Evolutionary conservation across 1,140 invertebrate species (phyloP).

Genomic region (Leucophenga varia): DNA sequence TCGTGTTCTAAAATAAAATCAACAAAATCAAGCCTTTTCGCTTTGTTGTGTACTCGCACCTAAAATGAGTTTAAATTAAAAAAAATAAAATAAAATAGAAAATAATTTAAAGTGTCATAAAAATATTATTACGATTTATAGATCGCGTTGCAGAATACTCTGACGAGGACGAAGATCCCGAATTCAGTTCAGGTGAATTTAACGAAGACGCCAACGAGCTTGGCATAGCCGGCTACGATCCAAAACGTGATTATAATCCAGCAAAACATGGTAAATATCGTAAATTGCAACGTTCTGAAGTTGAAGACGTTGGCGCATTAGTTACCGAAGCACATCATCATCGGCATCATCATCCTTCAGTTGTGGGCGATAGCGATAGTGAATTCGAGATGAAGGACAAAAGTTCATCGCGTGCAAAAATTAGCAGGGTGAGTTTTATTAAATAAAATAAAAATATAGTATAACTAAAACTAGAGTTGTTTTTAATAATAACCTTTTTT

Average conservation of each 20-base stretch:
- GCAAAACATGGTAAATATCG: slow-evolving; percentile 56
- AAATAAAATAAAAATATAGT: not conserved
- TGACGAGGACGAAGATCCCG: slow-evolving; percentile 68
- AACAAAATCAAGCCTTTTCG: too few species aligned
- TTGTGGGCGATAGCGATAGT: slow-evolving; percentile 55
- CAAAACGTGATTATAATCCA: slow-evolving; percentile 50
- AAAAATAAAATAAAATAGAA: too few species aligned
- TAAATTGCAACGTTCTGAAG: slow-evolving; percentile 51
- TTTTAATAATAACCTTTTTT: too few species aligned
- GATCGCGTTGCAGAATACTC: slow-evolving; percentile 67
- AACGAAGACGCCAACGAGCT: slow-evolving; percentile 61
- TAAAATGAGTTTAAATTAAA: too few species aligned
- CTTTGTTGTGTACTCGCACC: too few species aligned
- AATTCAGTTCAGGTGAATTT: slow-evolving; percentile 69
- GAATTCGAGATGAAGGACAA: slow-evolving; percentile 63
- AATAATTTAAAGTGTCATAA: too few species aligned
- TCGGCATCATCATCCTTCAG: slow-evolving; percentile 37
- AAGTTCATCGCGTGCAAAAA: slow-evolving; percentile 54
- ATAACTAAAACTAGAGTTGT: not conserved
- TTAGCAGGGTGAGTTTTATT: slow-evolving; percentile 49
- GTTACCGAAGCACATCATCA: slow-evolving; percentile 30
- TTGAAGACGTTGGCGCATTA: slow-evolving; percentile 46
- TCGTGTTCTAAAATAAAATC: too few species aligned
- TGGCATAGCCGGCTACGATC: slow-evolving; percentile 48
- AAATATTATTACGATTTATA: too few species aligned